Conservation (phyloP, 2,797 vertebrate species). For the Discoglossus pictus region DNA sequence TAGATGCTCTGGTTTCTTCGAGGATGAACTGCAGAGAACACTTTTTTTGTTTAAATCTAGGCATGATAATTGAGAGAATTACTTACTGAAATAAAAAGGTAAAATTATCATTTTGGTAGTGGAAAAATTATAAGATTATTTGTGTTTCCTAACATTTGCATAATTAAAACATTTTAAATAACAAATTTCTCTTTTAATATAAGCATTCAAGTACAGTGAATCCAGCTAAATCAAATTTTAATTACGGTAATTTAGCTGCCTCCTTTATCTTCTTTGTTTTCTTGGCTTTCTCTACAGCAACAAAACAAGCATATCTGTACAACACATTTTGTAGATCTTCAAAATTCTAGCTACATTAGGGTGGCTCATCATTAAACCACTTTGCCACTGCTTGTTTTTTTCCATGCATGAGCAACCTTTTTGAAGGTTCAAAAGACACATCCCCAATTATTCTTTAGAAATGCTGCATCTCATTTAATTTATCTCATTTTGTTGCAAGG, state of each 20-base stretch:
- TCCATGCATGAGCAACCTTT: conserved; percentile 38
- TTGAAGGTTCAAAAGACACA: conserved; percentile 41
- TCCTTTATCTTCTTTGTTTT: conserved; percentile 1
- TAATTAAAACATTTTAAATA: too few species aligned
- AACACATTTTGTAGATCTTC: conserved; percentile 1
- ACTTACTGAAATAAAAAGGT: too few species aligned
- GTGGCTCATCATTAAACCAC: conserved; percentile 17
- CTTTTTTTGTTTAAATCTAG: too few species aligned
- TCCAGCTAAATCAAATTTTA: conserved; percentile 9
- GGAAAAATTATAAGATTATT: too few species aligned
- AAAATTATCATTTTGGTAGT: too few species aligned
- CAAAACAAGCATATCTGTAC: conserved; percentile 1
- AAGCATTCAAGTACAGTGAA: background rate
- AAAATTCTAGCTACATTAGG: conserved; percentile 21
- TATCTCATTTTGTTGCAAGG: conserved; percentile 35
- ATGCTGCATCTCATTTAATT: conserved; percentile 45
- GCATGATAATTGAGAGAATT: too few species aligned
- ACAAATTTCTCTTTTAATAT: too few species aligned
- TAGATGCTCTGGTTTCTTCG: too few species aligned
- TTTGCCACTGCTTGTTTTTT: conserved; percentile 27
- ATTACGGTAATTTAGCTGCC: conserved; percentile 9
- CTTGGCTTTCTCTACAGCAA: background rate
- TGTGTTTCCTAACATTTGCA: too few species aligned
- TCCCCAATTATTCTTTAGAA: conserved; percentile 40
- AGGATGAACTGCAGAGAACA: too few species aligned